Conservation (phyloP, 2,888 invertebrate species). For the Mayetiola destructor region DNA sequence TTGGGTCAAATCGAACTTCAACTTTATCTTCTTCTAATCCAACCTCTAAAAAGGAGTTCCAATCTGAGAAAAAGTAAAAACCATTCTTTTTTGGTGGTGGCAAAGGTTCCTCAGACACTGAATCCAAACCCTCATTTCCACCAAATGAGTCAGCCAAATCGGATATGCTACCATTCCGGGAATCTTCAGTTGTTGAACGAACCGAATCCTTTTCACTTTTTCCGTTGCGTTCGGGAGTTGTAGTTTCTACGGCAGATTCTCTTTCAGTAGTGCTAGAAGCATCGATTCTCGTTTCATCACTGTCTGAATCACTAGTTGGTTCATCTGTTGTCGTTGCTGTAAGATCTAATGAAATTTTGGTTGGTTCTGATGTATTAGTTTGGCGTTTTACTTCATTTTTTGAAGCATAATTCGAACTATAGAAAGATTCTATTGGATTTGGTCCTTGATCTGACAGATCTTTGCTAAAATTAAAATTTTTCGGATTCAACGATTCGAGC, state of each 20-base stretch:
- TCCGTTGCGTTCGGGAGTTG: not conserved
- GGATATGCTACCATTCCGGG: conserved; percentile 27
- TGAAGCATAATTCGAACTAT: conserved; percentile 25
- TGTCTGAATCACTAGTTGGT: conserved; percentile 19
- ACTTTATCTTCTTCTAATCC: conserved; percentile 57
- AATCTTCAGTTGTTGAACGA: conserved; percentile 20
- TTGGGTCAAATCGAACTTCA: conserved; percentile 65
- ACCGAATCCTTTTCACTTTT: not conserved
- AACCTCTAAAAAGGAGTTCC: conserved; percentile 75
- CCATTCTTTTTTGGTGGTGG: conserved; percentile 59
- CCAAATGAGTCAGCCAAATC: conserved; percentile 63
- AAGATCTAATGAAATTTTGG: conserved; percentile 25
- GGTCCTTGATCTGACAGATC: conserved; percentile 30
- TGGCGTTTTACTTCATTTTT: conserved; percentile 42
- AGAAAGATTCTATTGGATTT: conserved; percentile 30
- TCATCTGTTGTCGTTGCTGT: conserved; percentile 25
- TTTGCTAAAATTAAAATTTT: conserved; percentile 28
- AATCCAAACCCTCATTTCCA: conserved; percentile 40
- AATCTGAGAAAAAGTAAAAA: conserved; percentile 71
- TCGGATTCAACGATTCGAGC: conserved; percentile 31
- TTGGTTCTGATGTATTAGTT: conserved; percentile 24
- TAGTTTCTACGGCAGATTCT: not conserved
- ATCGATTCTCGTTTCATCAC: not conserved
- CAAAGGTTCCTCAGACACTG: conserved; percentile 44
- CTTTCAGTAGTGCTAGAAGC: not conserved